Evolutionary conservation across 2,888 invertebrate genomes (phyloP).

Genomic region (Hirtodrosophila cameraria): DNA sequence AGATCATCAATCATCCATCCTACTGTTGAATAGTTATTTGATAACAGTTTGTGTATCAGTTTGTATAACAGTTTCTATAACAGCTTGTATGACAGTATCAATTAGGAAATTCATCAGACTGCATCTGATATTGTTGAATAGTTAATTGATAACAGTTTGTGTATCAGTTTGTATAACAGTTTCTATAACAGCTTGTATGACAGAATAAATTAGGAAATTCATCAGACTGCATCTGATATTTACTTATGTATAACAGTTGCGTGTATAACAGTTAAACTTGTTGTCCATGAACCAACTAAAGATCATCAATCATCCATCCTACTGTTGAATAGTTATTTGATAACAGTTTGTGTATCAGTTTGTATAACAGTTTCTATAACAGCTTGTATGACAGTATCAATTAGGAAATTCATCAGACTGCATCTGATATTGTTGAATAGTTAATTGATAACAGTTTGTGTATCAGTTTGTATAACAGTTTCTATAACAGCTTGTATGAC

Average conservation of each 20-base stretch:
- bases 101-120: neutral
- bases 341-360: too few species aligned
- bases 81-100: neutral
- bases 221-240: neutral
- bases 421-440: too few species aligned
- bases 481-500: conserved; percentile 10
- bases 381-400: conserved; percentile 4
- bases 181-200: conserved; percentile 13
- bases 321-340: too few species aligned
- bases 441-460: too few species aligned
- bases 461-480: too few species aligned
- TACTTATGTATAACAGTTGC: neutral
- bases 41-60: too few species aligned
- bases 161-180: too few species aligned
- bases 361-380: neutral
- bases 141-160: conserved; percentile 21
- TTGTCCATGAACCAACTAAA: neutral
- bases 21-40: too few species aligned
- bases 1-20: too few species aligned
- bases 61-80: neutral
- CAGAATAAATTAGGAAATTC: neutral
- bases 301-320: too few species aligned
- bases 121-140: neutral
- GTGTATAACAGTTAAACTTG: conserved; percentile 1
- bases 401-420: too few species aligned